A percentile compares a stretch with the other conserved stretches of the same genome.
Evolutionary conservation across 37 sponge, comb jelly and placozoan genomes (phyloP).

Genomic region (Tethya wilhelma): DNA sequence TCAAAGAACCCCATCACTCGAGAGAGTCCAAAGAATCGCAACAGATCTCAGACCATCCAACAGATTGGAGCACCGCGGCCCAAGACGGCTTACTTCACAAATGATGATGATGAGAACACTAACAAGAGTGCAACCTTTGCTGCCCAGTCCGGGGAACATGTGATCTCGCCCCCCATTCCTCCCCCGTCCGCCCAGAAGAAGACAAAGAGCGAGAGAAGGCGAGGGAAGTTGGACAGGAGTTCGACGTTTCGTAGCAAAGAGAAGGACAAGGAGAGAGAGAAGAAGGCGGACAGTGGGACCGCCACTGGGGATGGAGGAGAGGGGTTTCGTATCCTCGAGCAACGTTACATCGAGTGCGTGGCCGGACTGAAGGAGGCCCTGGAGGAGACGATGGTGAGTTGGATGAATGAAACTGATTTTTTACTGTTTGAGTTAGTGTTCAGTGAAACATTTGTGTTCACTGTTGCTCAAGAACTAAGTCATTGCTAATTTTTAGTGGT

Average conservation of each 20-base stretch:
- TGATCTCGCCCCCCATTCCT: slow-evolving; percentile 14
- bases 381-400: slow-evolving; percentile 62
- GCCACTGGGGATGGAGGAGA: no score
- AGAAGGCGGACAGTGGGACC: no score
- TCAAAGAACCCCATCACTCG: no score
- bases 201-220: neutral
- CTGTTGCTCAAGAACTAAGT: no score
- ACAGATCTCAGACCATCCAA: neutral
- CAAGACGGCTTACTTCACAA: neutral
- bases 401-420: no score
- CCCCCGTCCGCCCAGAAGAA: no score
- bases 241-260: slow-evolving; percentile 29
- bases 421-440: no score
- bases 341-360: slow-evolving; percentile 36
- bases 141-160: neutral
- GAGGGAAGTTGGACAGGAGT: slow-evolving; percentile 28
- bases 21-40: no score
- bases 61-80: no score
- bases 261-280: slow-evolving; percentile 27
- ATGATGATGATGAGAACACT: neutral
- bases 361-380: slow-evolving; percentile 27
- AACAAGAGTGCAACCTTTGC: neutral
- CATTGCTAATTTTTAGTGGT: no score
- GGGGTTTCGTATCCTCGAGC: neutral
- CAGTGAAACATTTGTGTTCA: no score